These are phyloP conservation scores for Oryctes rhinoceros DNA, from an alignment of 1,140 invertebrate species.

Conservation along the genomic window DNA sequence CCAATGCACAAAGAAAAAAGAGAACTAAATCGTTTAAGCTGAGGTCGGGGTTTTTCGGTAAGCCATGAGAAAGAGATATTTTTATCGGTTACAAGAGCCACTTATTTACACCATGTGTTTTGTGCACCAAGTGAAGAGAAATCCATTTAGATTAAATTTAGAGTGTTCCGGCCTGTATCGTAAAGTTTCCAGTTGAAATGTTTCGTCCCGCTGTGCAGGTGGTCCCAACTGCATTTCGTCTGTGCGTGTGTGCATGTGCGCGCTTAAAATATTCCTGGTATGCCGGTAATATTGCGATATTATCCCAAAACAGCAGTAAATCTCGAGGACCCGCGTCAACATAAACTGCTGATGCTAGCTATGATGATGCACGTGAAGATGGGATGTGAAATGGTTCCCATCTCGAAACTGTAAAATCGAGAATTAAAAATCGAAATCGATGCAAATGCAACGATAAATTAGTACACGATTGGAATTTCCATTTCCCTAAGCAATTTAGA, in stretches of 20 bases:
- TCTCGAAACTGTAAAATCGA: neutral
- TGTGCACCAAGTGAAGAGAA: neutral
- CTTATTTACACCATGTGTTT: constrained; percentile 35
- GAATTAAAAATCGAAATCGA: neutral
- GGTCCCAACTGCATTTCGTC: neutral
- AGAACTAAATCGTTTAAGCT: neutral
- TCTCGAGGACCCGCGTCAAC: neutral
- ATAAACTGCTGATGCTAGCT: neutral
- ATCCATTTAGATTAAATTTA: constrained; percentile 36
- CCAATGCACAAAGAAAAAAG: neutral
- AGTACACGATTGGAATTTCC: neutral
- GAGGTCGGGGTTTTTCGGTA: neutral
- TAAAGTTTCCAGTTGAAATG: constrained; percentile 11
- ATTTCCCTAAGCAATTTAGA: neutral
- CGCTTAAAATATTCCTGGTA: neutral
- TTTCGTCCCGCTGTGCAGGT: constrained; percentile 10
- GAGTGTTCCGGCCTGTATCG: constrained; percentile 25
- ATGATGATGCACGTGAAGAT: neutral
- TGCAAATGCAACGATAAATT: neutral
- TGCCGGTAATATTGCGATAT: constrained; percentile 11
- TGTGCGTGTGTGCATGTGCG: neutral
- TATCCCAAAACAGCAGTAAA: constrained; percentile 19
- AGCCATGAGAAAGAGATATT: constrained; percentile 19
- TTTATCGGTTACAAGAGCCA: constrained; percentile 37
- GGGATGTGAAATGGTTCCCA: neutral